Conservation (phyloP, 2,888 invertebrate species). For the Mesorhabditis sp. region DNA sequence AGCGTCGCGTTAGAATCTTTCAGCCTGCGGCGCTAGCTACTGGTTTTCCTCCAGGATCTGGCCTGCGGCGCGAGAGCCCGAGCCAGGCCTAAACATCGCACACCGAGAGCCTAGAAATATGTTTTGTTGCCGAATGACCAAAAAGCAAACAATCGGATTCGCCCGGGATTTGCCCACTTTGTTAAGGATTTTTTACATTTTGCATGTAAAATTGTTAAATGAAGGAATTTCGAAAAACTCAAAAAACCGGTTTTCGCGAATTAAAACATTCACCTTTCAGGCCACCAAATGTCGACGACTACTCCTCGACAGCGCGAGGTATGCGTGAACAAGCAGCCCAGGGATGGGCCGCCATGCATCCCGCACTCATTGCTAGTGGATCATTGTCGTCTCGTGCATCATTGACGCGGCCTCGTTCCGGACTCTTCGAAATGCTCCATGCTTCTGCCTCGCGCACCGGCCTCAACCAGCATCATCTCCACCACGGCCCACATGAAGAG, state of each 20-base stretch:
- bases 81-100: too few species aligned
- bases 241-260: not conserved
- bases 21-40: too few species aligned
- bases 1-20: too few species aligned
- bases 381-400: not conserved
- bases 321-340: not conserved
- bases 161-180: too few species aligned
- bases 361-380: not conserved
- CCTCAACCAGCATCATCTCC: not conserved
- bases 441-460: not conserved
- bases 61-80: too few species aligned
- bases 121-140: too few species aligned
- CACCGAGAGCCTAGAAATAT: too few species aligned
- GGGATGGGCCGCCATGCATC: not conserved
- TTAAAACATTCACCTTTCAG: slow-evolving; percentile 3
- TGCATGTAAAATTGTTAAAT: too few species aligned
- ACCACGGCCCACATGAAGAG: not conserved
- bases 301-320: not conserved
- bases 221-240: too few species aligned
- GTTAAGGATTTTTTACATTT: too few species aligned
- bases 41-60: too few species aligned
- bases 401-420: not conserved
- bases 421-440: not conserved
- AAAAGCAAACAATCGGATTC: too few species aligned
- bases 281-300: not conserved